Base-by-base conservation (phyloP, 2,888 invertebrate species). In the Dioctria linearis region DNA sequence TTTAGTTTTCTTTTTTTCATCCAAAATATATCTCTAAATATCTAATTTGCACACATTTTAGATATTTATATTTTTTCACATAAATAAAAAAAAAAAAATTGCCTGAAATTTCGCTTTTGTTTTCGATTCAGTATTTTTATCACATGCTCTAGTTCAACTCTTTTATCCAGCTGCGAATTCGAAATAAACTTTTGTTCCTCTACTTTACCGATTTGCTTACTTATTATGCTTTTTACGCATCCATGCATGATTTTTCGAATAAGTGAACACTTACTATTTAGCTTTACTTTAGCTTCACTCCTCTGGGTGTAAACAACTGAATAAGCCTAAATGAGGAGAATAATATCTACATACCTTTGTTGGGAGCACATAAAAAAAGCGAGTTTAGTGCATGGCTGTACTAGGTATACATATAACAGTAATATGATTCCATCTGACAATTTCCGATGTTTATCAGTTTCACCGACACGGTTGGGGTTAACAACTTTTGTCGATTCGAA, bases 171-270 rank as follows among this genome's bases (percentile, higher is more conserved):
- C n/a, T n/a, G 51, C 69, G 49, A 54, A 25, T 2, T 25, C 25
- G 11, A 54, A 54, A 54, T 54, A 39, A 69, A 69, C 49, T 51
- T 69, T 69, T 69, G 49, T 69, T 69, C 67, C 51, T 69, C 69
- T 69, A 11, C 69, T 25, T 25, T 2, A 25, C 25, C 51, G 69
- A 51, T 69, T 69, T 51, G 69, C 54, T 54, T 54, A 54, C 11
- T 67, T 25, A 25, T 69, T 69, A 69, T 69, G 69, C 51, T 69
- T 69, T 69, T 54, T 37, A 69, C 69, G 69, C 69, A 69, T 69
- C 69, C 51, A 54, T 69, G 39, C 51, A 49, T 49, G 69, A 69
- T 54, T 49, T 51, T 67, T 11, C 49, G 69, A 54, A 54, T n/a
- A n/a, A 54, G 11, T 69, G 51, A 57, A 42, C 73, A 71, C 2